phyloP scores from a whole-genome alignment of 2,113 vertebrate genomes.

The Struthidea cinerea region DNA sequence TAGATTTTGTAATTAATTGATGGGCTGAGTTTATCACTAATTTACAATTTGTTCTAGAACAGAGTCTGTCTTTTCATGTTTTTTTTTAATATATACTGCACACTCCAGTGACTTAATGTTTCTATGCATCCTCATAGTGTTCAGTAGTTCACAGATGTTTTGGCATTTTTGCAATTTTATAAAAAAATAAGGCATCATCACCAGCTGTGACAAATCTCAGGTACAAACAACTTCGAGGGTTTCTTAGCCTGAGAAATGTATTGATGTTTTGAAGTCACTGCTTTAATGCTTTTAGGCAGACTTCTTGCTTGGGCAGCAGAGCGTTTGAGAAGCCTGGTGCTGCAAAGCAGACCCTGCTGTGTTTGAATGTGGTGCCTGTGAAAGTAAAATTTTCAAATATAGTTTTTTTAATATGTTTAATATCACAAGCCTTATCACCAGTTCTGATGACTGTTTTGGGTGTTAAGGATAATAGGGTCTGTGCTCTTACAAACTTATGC shows the following conservation, averaged over 20 bases:
- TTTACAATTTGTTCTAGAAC: not conserved
- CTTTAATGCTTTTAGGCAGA: not conserved
- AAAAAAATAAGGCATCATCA: not conserved
- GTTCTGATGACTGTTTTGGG: not conserved
- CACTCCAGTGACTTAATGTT: not conserved
- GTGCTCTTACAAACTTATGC: not conserved
- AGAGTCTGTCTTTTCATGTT: not conserved
- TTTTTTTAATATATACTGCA: not conserved
- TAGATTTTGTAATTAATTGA: not conserved
- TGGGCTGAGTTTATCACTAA: not conserved
- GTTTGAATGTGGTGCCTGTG: not conserved
- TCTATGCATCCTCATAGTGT: rapidly evolving
- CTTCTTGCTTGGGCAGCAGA: rapidly evolving
- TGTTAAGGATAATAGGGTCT: not conserved
- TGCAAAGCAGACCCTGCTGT: not conserved
- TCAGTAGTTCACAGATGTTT: not conserved
- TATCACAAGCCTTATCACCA: not conserved
- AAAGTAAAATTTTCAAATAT: not conserved
- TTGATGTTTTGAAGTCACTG: rapidly evolving
- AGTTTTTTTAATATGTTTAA: not conserved
- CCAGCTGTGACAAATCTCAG: not conserved
- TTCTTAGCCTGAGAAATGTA: not conserved
- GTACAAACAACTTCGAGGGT: not conserved
- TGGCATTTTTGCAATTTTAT: not conserved
- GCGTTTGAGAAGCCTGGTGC: rapidly evolving